Conservation (phyloP, 2,113 vertebrate genomes). For the Aldabrachelys gigantea region DNA sequence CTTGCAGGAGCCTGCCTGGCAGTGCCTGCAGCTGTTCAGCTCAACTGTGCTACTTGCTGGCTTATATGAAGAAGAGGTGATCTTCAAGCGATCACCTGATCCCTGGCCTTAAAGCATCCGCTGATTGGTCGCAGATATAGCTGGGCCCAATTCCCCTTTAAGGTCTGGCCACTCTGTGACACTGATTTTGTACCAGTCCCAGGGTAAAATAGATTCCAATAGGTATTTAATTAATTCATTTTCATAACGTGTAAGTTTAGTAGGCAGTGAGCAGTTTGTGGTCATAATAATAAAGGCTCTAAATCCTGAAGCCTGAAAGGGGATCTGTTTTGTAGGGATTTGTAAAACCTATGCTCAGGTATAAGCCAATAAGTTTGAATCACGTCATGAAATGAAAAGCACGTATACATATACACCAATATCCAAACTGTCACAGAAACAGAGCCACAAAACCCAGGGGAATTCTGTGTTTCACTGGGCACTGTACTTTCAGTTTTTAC, state of each 20-base stretch:
- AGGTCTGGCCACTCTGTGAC: not conserved
- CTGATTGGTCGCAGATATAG: not conserved
- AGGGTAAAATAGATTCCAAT: slow-evolving; percentile 34
- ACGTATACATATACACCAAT: not conserved
- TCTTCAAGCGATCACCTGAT: not conserved
- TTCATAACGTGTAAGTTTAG: slow-evolving; percentile 24
- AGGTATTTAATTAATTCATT: slow-evolving; percentile 56
- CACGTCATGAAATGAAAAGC: not conserved
- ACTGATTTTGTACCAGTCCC: slow-evolving; percentile 16
- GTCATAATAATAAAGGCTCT: not conserved
- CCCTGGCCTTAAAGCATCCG: not conserved
- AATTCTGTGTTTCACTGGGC: not conserved
- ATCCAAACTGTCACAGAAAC: not conserved
- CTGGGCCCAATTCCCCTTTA: not conserved
- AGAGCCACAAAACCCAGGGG: not conserved
- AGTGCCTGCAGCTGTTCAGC: not conserved
- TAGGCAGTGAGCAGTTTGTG: slow-evolving; percentile 6
- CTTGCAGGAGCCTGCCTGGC: not conserved
- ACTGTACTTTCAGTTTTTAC: not conserved
- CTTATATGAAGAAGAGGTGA: accelerated
- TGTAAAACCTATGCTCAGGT: not conserved
- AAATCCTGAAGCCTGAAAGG: not conserved
- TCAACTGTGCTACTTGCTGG: not conserved
- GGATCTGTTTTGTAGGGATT: not conserved
- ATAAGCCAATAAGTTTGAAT: not conserved